Base-by-base conservation (phyloP, 2,113 vertebrate genomes). In the Psittacara wagleri region DNA sequence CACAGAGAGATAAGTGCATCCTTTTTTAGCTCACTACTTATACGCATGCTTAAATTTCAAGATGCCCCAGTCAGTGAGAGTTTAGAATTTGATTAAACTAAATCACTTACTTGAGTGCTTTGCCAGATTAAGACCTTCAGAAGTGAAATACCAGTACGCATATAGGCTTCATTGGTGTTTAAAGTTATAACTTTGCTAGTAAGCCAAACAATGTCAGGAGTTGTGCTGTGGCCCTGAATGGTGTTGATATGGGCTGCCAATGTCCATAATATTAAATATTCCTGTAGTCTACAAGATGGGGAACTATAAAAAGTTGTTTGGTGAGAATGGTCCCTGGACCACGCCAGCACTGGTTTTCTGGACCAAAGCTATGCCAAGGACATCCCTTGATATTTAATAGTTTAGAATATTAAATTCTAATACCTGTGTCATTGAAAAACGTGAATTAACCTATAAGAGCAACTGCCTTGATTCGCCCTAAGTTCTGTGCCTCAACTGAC, bases 1-100 rank as follows among this genome's bases (percentile, higher is more conserved):
- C 66, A 81, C 28, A 75, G 73, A 73, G 43, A 57, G 39, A 57
- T 57, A 85, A 96, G n/a, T 77, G 19, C 44, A 82, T 79, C 62
- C 16, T 61, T 87, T 82, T 84, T 79, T 82, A 96, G 62, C 67
- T 92, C 80, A 64, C 20, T 91, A 79, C 63, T 95, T 94, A 87
- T 87, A 91, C 17, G 69, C 7, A 57, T 54, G 35, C 28, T 94
- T 91, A 84, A 72, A 89, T 95, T 84, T 87, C 73, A 90, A 89
- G 62, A 84, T 61, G 35, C 68, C 62, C 43, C 24, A 37, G 57
- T 62, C 44, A 54, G 54, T 4, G 4, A 75, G 43, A 86, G 48
- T 88, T 61, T 46, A 73, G 78, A 79, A 92, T 83, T 73, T 92
- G 63, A 92, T 95, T 91, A 85, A 92, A 64, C 16, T n/a, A 62